phyloP scores from a whole-genome alignment of 2,888 invertebrate species.

The Alsophila aescularia region DNA sequence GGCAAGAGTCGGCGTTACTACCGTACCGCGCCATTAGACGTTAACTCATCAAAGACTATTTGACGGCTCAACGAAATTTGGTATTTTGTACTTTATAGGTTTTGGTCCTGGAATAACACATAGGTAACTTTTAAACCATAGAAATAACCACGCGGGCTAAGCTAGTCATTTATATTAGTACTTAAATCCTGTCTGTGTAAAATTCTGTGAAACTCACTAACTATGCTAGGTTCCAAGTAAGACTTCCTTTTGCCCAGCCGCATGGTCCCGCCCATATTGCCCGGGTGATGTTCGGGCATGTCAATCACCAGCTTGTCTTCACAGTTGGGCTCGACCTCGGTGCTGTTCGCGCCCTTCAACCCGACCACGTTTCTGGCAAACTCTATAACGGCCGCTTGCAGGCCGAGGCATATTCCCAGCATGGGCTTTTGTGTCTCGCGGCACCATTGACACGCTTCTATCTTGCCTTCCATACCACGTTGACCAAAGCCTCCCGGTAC shows the following conservation, averaged over 20 bases:
- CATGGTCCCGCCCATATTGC: slow-evolving; percentile 98
- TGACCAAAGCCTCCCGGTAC: slow-evolving; percentile 99
- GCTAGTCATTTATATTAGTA: neutral
- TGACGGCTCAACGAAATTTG: no score
- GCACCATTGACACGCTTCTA: slow-evolving; percentile 97
- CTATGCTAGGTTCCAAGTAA: slow-evolving; percentile 87
- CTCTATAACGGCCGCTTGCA: slow-evolving; percentile 98
- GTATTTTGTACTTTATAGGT: no score
- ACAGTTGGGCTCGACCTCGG: slow-evolving; percentile 91
- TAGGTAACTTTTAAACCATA: no score
- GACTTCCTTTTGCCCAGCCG: slow-evolving; percentile 97
- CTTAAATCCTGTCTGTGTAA: neutral
- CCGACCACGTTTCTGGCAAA: slow-evolving; percentile 94
- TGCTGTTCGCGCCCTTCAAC: slow-evolving; percentile 91
- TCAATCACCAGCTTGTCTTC: slow-evolving; percentile 95
- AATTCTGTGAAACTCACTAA: slow-evolving; percentile 82
- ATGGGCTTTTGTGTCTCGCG: slow-evolving; percentile 95
- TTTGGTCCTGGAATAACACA: no score
- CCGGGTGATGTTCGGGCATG: slow-evolving; percentile 99
- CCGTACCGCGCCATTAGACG: no score
- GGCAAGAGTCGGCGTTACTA: no score
- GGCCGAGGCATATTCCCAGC: slow-evolving; percentile 98
- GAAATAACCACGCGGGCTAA: no score
- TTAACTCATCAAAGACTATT: no score
- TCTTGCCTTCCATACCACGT: slow-evolving; percentile 98